Evolutionary conservation across 2,797 vertebrate species (phyloP), one percentile per base, ranked within the genome.

Genomic region (Eupleurogrammus muticus): DNA sequence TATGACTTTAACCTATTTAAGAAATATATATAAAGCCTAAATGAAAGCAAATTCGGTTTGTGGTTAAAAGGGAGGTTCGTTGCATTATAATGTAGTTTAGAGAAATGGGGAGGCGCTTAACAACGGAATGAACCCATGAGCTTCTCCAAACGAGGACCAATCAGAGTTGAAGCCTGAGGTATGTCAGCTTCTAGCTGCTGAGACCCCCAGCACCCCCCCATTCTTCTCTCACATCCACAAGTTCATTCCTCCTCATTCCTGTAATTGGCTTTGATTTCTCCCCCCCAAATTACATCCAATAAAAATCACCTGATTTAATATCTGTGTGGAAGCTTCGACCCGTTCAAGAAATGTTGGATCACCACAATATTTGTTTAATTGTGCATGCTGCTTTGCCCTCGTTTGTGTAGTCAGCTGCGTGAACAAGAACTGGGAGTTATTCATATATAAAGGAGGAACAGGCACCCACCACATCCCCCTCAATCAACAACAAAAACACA

Each of bases 41-140:
- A 97, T 98, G 96, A 97, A 96, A 96, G 96, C 96, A 97, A 98
- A 97, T 97, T 97, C 96, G 94, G 96, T 96, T 96, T 97, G 96
- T 96, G 96, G 94, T 97, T 98, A 96, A 97, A 98, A 97, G 95
- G 96, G 95, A 95, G 94, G 95, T 95, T 95, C 94, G 95, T 94
- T 96, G 96, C 96, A 98, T 98, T 99, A 97, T 98, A 98, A 98
- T 97, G 96, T 96, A 96, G 96, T 97, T 97, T 97, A 96, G 94
- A 96, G 94, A 94, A 96, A 96, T 92, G 95, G 97, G 97, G 97
- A 97, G 97, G 97, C 94, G 97, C 97, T 96, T 97, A 97, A 96
- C 94, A 94, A 87, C 95, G 95, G 95, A 95, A 93, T 95, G 96
- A 96, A 96, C 95, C 93, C 95, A 93, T 95, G 95, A 96, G 96